A percentile compares a stretch with the other conserved stretches of the same genome.
Evolutionary conservation across 2,797 vertebrate species (phyloP).

Genomic region (Philypnodon macrostomus): DNA sequence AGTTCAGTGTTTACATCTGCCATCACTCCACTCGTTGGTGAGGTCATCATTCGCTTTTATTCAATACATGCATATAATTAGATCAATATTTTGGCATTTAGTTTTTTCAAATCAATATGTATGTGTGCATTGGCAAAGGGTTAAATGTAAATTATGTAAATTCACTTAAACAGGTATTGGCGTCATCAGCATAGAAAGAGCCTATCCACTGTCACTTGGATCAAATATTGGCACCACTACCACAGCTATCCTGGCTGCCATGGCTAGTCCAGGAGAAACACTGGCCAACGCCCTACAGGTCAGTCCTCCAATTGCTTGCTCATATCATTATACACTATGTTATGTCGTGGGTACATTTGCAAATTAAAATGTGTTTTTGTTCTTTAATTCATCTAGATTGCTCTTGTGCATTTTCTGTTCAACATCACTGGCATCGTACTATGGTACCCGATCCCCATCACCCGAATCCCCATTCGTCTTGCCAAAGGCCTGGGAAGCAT

Average conservation of each 20-base stretch:
- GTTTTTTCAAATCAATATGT: no score
- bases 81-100: no score
- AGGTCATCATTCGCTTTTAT: slow-evolving; percentile 52
- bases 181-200: slow-evolving; percentile 90
- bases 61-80: background rate
- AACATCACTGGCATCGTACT: slow-evolving; percentile 90
- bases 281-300: slow-evolving; percentile 88
- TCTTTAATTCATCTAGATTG: slow-evolving; percentile 80
- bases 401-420: slow-evolving; percentile 94
- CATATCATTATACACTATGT: no score
- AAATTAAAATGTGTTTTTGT: background rate
- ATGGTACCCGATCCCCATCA: slow-evolving; percentile 88
- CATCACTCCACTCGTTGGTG: slow-evolving; percentile 94
- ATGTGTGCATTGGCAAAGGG: no score
- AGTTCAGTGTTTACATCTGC: slow-evolving; percentile 97
- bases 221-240: slow-evolving; percentile 97
- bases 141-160: no score
- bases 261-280: slow-evolving; percentile 88
- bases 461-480: slow-evolving; percentile 86
- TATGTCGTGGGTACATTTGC: background rate
- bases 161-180: slow-evolving; percentile 81
- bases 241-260: slow-evolving; percentile 89
- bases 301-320: slow-evolving; percentile 24
- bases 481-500: slow-evolving; percentile 83
- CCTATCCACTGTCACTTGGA: slow-evolving; percentile 90